A percentile compares a stretch with the other conserved stretches of the same genome.
Conservation (phyloP, 1,140 invertebrate species). For the Littorina saxatilis region DNA sequence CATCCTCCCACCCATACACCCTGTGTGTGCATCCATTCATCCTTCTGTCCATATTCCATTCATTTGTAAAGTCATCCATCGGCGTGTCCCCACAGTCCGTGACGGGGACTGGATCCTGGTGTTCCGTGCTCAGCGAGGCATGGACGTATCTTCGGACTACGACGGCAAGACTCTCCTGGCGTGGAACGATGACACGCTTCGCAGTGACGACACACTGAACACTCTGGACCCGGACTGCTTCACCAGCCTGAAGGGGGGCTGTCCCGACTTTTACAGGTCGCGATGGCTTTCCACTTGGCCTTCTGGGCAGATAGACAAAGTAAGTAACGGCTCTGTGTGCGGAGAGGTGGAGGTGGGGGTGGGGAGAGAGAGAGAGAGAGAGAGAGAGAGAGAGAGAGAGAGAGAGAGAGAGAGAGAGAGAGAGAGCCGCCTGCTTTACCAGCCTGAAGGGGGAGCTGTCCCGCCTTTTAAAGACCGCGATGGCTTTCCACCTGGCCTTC, state of each 20-base stretch:
- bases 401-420: constrained; percentile 17
- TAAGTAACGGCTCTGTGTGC: not conserved
- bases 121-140: not conserved
- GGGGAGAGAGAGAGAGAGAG: not conserved
- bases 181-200: not conserved
- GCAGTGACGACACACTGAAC: not conserved
- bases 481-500: not conserved
- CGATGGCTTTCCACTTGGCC: not conserved
- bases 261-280: not conserved
- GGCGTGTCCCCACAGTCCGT: not conserved
- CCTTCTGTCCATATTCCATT: too few species aligned
- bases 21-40: too few species aligned
- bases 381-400: constrained; percentile 4
- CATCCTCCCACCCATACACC: too few species aligned
- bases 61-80: too few species aligned
- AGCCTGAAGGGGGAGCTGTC: not conserved
- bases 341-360: not conserved
- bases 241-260: not conserved
- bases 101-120: constrained; percentile 29
- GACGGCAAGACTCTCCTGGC: not conserved
- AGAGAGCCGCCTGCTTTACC: too few species aligned
- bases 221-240: not conserved
- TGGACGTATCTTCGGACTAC: not conserved
- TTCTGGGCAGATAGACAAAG: not conserved
- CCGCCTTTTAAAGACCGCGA: not conserved